Conservation (phyloP, 1,140 invertebrate species). For the Coelopa frigida region DNA sequence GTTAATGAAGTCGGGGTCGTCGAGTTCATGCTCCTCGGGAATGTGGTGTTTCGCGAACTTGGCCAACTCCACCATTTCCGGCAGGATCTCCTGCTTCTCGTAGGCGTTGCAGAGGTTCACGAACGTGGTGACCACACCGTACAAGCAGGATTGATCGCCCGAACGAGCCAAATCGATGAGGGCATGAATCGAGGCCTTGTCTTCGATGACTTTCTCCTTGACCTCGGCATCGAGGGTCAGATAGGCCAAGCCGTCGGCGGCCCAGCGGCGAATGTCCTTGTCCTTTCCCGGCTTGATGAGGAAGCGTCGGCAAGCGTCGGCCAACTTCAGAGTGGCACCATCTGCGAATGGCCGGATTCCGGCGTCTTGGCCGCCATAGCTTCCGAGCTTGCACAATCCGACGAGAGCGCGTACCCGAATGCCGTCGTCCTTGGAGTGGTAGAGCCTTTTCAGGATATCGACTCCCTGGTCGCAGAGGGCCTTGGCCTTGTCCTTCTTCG, state of each 20-base stretch:
- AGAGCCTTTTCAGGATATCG: slow-evolving; percentile 89
- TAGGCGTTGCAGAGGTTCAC: slow-evolving; percentile 98
- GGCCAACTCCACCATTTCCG: slow-evolving; percentile 95
- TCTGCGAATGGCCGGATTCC: slow-evolving; percentile 90
- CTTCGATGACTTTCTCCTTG: slow-evolving; percentile 92
- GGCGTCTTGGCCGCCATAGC: slow-evolving; percentile 93
- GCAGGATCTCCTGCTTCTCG: slow-evolving; percentile 94
- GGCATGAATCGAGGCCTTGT: slow-evolving; percentile 71
- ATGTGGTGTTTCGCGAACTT: slow-evolving; percentile 99
- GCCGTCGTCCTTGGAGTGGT: slow-evolving; percentile 82
- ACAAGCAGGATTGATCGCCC: slow-evolving; percentile 80
- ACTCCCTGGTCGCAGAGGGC: slow-evolving; percentile 86
- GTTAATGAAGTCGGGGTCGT: slow-evolving; percentile 86
- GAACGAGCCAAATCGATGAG: slow-evolving; percentile 82
- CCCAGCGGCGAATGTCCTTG: slow-evolving; percentile 87
- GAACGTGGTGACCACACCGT: slow-evolving; percentile 89
- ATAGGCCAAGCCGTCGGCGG: slow-evolving; percentile 95
- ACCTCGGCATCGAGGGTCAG: slow-evolving; percentile 97
- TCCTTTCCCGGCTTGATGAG: slow-evolving; percentile 79
- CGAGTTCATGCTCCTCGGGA: slow-evolving; percentile 92
- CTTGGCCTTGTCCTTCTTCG: slow-evolving; percentile 94
- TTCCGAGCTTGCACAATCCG: slow-evolving; percentile 94
- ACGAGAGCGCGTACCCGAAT: slow-evolving; percentile 86
- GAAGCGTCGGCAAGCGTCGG: slow-evolving; percentile 88
- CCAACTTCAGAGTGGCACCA: slow-evolving; percentile 86